These are phyloP conservation scores for Dichetophora obliterata DNA, from an alignment of 2,888 invertebrate genomes.

Conservation along the genomic window DNA sequence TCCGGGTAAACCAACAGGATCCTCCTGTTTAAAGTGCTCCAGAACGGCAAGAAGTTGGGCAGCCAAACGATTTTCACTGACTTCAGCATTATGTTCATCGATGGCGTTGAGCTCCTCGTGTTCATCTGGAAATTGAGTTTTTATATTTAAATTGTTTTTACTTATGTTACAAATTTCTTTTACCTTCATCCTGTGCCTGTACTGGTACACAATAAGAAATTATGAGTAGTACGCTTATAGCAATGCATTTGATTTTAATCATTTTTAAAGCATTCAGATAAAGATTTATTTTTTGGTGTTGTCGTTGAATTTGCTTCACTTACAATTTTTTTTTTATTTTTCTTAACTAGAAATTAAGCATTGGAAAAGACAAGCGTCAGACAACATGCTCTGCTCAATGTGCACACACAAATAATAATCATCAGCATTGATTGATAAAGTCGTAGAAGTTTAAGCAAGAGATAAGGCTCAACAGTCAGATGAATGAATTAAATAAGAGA, in stretches of 20 bases:
- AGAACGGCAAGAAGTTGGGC: slow-evolving; percentile 79
- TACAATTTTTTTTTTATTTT: neutral
- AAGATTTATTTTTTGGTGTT: neutral
- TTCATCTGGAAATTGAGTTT: slow-evolving; percentile 41
- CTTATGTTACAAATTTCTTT: neutral
- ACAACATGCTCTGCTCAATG: slow-evolving; percentile 5
- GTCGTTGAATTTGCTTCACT: neutral
- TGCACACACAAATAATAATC: slow-evolving; percentile 11
- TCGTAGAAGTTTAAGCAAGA: slow-evolving; percentile 19
- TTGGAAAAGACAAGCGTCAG: neutral
- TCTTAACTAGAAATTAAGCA: neutral
- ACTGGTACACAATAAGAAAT: neutral
- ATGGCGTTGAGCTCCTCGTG: slow-evolving; percentile 45
- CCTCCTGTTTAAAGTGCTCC: slow-evolving; percentile 84
- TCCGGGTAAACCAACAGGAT: slow-evolving; percentile 86
- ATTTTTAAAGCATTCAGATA: neutral
- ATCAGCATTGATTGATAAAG: slow-evolving; percentile 26
- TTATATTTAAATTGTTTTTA: neutral
- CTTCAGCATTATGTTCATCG: slow-evolving; percentile 62
- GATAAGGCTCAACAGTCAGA: slow-evolving; percentile 16
- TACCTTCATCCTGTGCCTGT: slow-evolving; percentile 26
- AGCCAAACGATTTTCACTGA: slow-evolving; percentile 78
- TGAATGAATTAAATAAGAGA: slow-evolving; percentile 1
- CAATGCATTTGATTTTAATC: neutral
- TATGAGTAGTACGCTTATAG: neutral